Percentiles rank a stretch among this genome's conserved stretches.
Conservation (phyloP, 2,888 invertebrate species). For the Stenichneumon culpator region DNA sequence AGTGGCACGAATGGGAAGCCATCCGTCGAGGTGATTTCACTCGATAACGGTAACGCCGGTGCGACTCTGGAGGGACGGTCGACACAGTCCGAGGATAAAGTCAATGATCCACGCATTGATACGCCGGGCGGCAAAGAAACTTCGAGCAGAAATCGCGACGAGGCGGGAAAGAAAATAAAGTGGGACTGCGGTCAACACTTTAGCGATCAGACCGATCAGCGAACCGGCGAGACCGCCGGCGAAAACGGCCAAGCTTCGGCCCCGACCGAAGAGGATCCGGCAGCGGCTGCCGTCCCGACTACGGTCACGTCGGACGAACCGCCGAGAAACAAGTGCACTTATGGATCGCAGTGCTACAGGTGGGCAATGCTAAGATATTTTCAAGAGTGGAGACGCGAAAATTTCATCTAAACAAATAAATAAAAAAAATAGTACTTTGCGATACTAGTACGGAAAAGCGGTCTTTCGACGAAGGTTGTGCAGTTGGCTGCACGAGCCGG, state of each 20-base stretch:
- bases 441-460: too few relatives aligned
- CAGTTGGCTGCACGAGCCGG: too few relatives aligned
- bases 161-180: slow-evolving; percentile 72
- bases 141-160: slow-evolving; percentile 53
- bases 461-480: too few relatives aligned
- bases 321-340: slow-evolving; percentile 87
- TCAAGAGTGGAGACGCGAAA: not conserved
- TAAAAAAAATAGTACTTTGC: too few relatives aligned
- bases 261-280: slow-evolving; percentile 42
- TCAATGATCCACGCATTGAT: not conserved
- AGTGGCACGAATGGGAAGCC: slow-evolving; percentile 31
- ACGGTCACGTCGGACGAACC: slow-evolving; percentile 25
- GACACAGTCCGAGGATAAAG: slow-evolving; percentile 1
- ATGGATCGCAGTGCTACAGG: slow-evolving; percentile 89
- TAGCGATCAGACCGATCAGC: slow-evolving; percentile 69
- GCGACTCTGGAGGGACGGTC: not conserved
- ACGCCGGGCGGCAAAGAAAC: slow-evolving; percentile 16
- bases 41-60: not conserved
- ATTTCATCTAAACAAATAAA: too few relatives aligned
- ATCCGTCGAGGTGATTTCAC: slow-evolving; percentile 33
- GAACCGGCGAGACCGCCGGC: slow-evolving; percentile 15
- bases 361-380: slow-evolving; percentile 74
- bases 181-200: slow-evolving; percentile 71
- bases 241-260: slow-evolving; percentile 25
- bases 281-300: slow-evolving; percentile 15